Evolutionary conservation across 2,888 invertebrate species (phyloP), one percentile per base, ranked within the genome.

Genomic region (Brenthis hecate): DNA sequence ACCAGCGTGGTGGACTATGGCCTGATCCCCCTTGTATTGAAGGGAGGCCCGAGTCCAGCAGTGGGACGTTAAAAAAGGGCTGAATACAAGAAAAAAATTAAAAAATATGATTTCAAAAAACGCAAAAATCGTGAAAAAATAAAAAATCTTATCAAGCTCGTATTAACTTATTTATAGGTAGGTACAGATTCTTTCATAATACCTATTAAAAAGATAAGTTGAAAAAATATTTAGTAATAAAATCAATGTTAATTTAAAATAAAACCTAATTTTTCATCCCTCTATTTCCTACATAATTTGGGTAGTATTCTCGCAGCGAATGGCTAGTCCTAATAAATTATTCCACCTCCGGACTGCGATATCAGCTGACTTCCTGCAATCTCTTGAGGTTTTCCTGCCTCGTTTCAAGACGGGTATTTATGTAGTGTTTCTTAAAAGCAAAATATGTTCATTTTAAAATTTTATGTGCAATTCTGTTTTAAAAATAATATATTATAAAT

Each of bases 361-460:
- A 72, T 70, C 72, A 70, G 70, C 70, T 63, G 65, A 68, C 72
- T 72, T 72, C 72, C 72, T 70, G 72, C 72, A 70, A 72, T 72
- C 72, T 72, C 72, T 72, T 72, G 72, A 72, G 72, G 72, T 72
- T 72, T 69, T 72, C 72, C 72, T 66, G 72, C 64, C 62, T 54
- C 58, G 67, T 56, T 63, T 58, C 66, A 72, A 72, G 68, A 68
- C 70, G 62, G 58, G 66, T 62, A 72, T 72, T 72, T 72, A 70
- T 68, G 65, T 65, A 50, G 48, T 23, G 16, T 62, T 70, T 70
- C 65, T 70, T 54, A 50, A 51, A 62, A 36, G 51, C 56, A 48
- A 70, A 60, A 56, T 53, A 28, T 32, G 0, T 28, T 50, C 28
- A 3, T 50, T 60, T 28, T 32, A 16, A 28, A n/a, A 28, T 60